Evolutionary conservation across 1,140 invertebrate genomes (phyloP).

Genomic region (Eubasilissa regina): DNA sequence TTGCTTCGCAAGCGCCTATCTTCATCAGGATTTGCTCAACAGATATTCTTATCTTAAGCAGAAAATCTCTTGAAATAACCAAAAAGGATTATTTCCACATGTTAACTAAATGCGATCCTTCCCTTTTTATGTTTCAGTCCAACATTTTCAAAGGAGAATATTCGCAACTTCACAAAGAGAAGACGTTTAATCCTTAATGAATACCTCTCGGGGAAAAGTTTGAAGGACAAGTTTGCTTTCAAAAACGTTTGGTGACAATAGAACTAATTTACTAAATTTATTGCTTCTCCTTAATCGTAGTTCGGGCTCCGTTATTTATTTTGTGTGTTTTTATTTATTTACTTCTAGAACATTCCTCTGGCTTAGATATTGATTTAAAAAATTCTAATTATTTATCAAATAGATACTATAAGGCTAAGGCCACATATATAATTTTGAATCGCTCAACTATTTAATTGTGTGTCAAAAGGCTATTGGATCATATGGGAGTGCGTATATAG

Average conservation of each 20-base stretch:
- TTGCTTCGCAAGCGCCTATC: not conserved
- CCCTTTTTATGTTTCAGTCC: not conserved
- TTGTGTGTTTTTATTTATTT: too few relatives aligned
- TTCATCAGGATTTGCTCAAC: not conserved
- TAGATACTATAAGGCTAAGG: too few relatives aligned
- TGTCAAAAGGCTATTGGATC: too few relatives aligned
- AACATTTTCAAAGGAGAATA: not conserved
- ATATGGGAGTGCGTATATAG: too few relatives aligned
- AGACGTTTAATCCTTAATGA: not conserved
- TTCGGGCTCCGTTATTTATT: too few relatives aligned
- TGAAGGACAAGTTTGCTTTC: not conserved
- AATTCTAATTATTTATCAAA: too few relatives aligned
- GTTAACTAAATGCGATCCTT: conserved; percentile 20
- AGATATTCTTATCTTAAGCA: not conserved
- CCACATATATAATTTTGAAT: too few relatives aligned
- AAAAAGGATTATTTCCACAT: not conserved
- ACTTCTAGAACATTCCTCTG: too few relatives aligned
- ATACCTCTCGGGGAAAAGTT: conserved; percentile 2
- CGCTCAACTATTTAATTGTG: too few relatives aligned
- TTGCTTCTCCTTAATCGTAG: not conserved
- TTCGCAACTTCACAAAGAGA: not conserved
- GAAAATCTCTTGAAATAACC: not conserved
- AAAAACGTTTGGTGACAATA: not conserved
- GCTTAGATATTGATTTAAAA: too few relatives aligned
- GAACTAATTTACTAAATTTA: conserved; percentile 10